Conservation (phyloP, 2,113 vertebrate genomes). For the Carassius auratus region DNA sequence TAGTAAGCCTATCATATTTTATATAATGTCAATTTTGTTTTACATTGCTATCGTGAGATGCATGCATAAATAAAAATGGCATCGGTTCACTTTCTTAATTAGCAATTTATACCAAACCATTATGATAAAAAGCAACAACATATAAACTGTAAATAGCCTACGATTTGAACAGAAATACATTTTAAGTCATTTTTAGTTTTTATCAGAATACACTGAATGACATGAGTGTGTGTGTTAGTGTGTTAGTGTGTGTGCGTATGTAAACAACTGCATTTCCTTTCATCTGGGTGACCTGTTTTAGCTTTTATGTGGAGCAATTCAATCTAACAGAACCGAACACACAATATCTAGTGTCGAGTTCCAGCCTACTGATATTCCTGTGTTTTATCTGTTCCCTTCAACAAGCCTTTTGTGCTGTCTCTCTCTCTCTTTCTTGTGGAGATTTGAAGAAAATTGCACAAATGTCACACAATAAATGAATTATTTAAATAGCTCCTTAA, state of each 20-base stretch:
- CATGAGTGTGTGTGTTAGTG: conserved; percentile 20
- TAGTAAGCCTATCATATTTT: neutral
- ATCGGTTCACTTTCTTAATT: neutral
- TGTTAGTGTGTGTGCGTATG: conserved; percentile 6
- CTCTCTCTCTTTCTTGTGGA: neutral
- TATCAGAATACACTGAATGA: neutral
- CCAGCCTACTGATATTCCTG: neutral
- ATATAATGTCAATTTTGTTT: neutral
- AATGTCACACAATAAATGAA: neutral
- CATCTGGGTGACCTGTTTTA: conserved; percentile 68
- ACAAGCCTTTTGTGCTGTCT: neutral
- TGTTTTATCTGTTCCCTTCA: neutral
- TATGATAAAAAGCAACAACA: neutral
- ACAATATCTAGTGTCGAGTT: neutral
- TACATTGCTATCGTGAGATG: neutral
- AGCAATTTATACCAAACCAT: neutral
- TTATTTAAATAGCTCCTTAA: neutral
- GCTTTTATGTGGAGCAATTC: conserved; percentile 68
- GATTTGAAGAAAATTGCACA: neutral
- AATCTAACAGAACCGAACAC: conserved; percentile 36
- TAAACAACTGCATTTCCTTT: conserved; percentile 68
- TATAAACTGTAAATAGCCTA: neutral
- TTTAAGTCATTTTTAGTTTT: neutral
- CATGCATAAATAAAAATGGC: neutral
- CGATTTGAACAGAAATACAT: neutral